A percentile compares a stretch with the other conserved stretches of the same genome.
phyloP scores from a whole-genome alignment of 2,888 invertebrate genomes.

The Spisula solida region DNA sequence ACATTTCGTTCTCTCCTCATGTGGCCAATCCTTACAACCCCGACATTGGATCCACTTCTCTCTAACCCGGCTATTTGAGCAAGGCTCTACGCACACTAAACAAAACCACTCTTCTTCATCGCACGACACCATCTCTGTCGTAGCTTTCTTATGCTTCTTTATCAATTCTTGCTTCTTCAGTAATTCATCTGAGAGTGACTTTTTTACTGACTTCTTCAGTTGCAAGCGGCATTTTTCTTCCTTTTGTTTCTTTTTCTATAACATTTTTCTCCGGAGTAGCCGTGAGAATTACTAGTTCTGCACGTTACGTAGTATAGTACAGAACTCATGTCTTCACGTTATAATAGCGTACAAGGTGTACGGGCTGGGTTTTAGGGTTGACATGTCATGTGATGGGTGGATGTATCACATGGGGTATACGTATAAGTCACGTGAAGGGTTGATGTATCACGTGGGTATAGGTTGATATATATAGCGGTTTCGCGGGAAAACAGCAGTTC shows the following conservation, averaged over 20 bases:
- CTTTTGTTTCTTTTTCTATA: slow-evolving; percentile 38
- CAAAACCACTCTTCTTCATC: slow-evolving; percentile 57
- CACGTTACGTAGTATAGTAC: too few species aligned
- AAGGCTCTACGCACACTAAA: slow-evolving; percentile 49
- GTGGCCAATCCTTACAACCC: slow-evolving; percentile 48
- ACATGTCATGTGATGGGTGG: too few species aligned
- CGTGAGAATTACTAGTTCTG: too few species aligned
- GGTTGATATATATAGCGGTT: too few species aligned
- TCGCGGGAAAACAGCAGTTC: too few species aligned
- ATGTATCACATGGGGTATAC: too few species aligned
- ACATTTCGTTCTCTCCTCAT: slow-evolving; percentile 53
- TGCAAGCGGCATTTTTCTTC: slow-evolving; percentile 26
- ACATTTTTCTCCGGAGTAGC: slow-evolving; percentile 62
- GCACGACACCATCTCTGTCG: neutral
- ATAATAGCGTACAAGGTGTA: too few species aligned
- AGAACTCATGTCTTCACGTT: too few species aligned
- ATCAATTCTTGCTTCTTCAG: slow-evolving; percentile 30
- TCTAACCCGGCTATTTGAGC: slow-evolving; percentile 41
- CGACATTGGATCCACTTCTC: slow-evolving; percentile 51
- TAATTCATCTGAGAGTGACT: slow-evolving; percentile 26
- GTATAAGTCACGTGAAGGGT: too few species aligned
- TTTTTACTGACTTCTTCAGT: neutral
- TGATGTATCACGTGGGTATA: too few species aligned
- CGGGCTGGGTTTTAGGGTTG: too few species aligned
- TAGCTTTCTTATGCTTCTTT: slow-evolving; percentile 25